These are phyloP conservation scores for Arrhamphus sclerolepis DNA, from an alignment of 2,797 vertebrate genomes.

Conservation along the genomic window DNA sequence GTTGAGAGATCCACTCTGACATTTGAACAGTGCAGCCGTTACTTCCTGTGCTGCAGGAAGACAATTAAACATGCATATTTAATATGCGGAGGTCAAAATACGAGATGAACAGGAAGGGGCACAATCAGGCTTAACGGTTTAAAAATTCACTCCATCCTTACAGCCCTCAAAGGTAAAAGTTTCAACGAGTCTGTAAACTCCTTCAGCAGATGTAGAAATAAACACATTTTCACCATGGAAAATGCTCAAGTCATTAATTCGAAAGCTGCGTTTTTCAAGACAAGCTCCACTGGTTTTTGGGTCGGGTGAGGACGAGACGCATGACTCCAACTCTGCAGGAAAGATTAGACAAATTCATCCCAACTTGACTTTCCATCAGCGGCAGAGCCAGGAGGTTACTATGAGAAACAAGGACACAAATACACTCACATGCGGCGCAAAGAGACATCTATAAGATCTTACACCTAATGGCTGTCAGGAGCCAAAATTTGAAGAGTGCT, in stretches of 20 bases:
- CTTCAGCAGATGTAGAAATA: no score
- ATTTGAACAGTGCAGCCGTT: not conserved
- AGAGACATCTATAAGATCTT: not conserved
- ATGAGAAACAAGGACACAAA: constrained; percentile 24
- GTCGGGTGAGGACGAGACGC: constrained; percentile 3
- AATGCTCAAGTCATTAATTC: no score
- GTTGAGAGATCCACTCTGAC: constrained; percentile 35
- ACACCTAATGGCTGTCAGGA: not conserved
- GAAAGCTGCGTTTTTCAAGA: no score
- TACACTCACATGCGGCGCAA: not conserved
- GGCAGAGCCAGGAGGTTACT: constrained; percentile 24
- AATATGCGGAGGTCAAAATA: not conserved
- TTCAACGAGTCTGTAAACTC: no score
- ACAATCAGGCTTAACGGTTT: not conserved
- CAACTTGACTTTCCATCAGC: constrained; percentile 19
- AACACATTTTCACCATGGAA: no score
- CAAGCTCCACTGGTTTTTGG: not conserved
- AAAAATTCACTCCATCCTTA: not conserved
- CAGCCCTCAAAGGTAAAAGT: not conserved
- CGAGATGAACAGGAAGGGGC: not conserved
- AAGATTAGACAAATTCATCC: constrained; percentile 7
- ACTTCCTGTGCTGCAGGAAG: constrained; percentile 3
- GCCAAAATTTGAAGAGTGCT: no score
- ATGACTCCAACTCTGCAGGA: constrained; percentile 7
- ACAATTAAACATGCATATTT: constrained; percentile 20